Evolutionary conservation across 2,113 vertebrate genomes (phyloP).

Genomic region (Tupaia chinensis): DNA sequence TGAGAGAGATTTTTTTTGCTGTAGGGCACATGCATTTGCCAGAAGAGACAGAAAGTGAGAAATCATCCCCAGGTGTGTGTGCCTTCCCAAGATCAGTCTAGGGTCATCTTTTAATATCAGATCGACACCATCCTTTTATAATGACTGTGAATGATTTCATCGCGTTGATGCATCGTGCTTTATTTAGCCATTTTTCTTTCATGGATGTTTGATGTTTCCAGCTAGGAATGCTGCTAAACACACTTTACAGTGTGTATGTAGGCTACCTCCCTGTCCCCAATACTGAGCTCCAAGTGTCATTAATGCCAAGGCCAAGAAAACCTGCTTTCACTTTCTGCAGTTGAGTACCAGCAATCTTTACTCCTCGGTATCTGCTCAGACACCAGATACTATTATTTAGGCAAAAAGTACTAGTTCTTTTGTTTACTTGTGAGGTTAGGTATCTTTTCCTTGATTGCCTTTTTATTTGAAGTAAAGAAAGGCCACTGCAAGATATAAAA

Average conservation of each 20-base stretch:
- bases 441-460: not conserved
- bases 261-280: not conserved
- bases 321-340: not conserved
- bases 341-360: not conserved
- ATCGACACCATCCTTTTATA: not conserved
- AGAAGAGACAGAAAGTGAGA: too few species aligned
- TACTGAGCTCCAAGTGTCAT: not conserved
- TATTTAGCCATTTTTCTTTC: conserved; percentile 27
- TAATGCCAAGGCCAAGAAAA: not conserved
- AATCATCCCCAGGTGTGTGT: too few species aligned
- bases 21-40: too few species aligned
- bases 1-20: too few species aligned
- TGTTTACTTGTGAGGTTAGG: conserved; percentile 9
- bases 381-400: not conserved
- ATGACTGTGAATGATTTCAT: not conserved
- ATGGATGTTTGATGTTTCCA: conserved; percentile 33
- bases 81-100: not conserved
- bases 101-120: not conserved
- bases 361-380: not conserved
- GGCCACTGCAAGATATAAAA: not conserved
- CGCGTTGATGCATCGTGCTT: not conserved
- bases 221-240: not conserved
- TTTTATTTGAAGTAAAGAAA: not conserved
- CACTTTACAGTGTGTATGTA: not conserved
- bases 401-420: conserved; percentile 16